Conservation (phyloP, 2,113 vertebrate genomes). For the Paratilapia polleni region DNA sequence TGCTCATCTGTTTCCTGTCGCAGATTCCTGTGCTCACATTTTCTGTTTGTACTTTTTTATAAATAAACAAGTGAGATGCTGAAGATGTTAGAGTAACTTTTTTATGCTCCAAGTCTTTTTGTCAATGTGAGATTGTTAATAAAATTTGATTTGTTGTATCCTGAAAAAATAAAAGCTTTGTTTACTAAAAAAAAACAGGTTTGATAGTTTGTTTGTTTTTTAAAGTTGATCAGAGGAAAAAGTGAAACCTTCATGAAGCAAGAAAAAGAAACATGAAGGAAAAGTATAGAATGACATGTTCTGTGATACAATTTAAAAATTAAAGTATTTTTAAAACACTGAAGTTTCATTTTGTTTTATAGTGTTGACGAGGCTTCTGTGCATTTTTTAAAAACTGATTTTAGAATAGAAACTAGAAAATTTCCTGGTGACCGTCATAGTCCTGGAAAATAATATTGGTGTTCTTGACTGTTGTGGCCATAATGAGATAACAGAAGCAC, state of each 20-base stretch:
- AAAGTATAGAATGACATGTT: neutral
- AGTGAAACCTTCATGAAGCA: neutral
- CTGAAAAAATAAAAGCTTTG: neutral
- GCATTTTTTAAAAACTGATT: no score
- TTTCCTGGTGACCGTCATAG: no score
- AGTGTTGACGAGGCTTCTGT: no score
- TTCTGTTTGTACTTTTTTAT: slow-evolving; percentile 53
- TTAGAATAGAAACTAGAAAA: no score
- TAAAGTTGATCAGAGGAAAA: neutral
- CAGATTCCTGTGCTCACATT: neutral
- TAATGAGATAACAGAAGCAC: no score
- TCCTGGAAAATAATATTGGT: no score
- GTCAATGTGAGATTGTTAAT: slow-evolving; percentile 27
- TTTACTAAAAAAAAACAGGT: neutral
- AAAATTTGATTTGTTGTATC: slow-evolving; percentile 27
- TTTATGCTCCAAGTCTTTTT: slow-evolving; percentile 21
- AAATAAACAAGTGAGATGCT: slow-evolving; percentile 24
- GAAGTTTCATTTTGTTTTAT: no score
- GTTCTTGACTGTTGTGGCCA: no score
- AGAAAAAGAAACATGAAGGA: neutral
- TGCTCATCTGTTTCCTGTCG: neutral
- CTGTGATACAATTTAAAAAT: neutral
- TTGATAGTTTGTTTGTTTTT: no score
- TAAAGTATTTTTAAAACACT: no score
- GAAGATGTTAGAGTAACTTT: neutral